These are phyloP conservation scores for Meloidogyne hapla DNA, from an alignment of 1,140 invertebrate species.

Conservation along the genomic window DNA sequence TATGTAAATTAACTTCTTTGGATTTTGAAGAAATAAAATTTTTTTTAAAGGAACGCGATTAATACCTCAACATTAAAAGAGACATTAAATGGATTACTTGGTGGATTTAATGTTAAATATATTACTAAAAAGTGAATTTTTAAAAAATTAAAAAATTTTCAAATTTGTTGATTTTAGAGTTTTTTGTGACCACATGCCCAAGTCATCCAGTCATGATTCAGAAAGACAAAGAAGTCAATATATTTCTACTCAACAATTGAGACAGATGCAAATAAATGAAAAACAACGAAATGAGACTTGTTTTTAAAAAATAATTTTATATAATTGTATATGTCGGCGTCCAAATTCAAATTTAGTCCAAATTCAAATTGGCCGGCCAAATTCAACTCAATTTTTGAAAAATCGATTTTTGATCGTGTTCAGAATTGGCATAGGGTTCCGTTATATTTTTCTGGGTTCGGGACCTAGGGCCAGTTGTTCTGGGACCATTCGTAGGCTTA, in stretches of 20 bases:
- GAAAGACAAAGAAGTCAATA: not conserved
- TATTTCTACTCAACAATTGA: not conserved
- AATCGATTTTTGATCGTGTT: no score
- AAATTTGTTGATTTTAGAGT: not conserved
- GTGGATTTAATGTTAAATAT: conserved; percentile 49
- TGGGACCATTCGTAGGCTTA: no score
- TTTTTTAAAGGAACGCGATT: conserved; percentile 15
- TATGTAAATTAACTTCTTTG: not conserved
- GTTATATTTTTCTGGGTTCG: no score
- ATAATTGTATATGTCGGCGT: no score
- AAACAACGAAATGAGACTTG: not conserved
- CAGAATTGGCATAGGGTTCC: no score
- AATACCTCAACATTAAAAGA: conserved; percentile 37
- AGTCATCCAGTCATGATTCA: not conserved
- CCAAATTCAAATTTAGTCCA: no score
- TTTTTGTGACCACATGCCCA: not conserved
- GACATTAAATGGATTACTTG: conserved; percentile 44
- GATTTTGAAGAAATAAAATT: not conserved
- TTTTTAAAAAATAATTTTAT: not conserved
- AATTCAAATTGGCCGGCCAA: no score
- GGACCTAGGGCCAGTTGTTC: no score
- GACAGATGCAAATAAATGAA: not conserved
- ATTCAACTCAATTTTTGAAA: no score
- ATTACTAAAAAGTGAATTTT: conserved; percentile 42
- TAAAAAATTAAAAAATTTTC: not conserved